Evolutionary conservation across 1,140 invertebrate genomes (phyloP), one percentile per base, ranked within the genome.

Genomic region (Neodiprion lecontei): DNA sequence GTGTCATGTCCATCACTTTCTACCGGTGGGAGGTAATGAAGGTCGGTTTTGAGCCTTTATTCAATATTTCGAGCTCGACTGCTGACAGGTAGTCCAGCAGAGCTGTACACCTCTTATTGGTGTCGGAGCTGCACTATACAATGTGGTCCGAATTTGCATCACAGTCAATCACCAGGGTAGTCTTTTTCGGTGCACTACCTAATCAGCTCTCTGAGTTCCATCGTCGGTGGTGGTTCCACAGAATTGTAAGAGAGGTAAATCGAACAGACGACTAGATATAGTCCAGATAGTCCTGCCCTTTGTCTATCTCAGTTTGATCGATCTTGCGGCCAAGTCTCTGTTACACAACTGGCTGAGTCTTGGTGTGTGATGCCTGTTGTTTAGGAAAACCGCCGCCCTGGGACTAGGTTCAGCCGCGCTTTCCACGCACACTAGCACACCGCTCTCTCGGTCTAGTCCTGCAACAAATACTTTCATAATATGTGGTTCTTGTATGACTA

Each of bases 61-160:
- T 83, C 1, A 72, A 1, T 1, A 81, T 50, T 12, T 71, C 48
- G 11, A 79, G 23, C 9, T 76, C 69, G 0, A 73, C 78, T 14
- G 50, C n/a, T 3, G 65, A 66, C 8, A 82, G 1, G 67, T 75
- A 83, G 48, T 83, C 74, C 5, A 80, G 61, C 2, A 82, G 67
- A 9, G 49, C 40, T 40, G 72, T 50, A 21, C 80, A 77, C 74
- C 82, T 79, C 0, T 50, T 73, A 73, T 81, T 80, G 48, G 66
- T 79, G 68, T 78, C 72, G 1, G 73, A 75, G 73, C 80, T 82
- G 3, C 79, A 77, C 79, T 77, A 81, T 10, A 77, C 72, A 0
- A 53, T 70, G 53, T 81, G 74, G 69, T 82, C 79, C 5, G 76
- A 69, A 61, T 81, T 83, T 0, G 77, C 77, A 76, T 83, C 79